Base-by-base conservation (phyloP, 2,113 vertebrate species). In the Thryonomys swinderianus region DNA sequence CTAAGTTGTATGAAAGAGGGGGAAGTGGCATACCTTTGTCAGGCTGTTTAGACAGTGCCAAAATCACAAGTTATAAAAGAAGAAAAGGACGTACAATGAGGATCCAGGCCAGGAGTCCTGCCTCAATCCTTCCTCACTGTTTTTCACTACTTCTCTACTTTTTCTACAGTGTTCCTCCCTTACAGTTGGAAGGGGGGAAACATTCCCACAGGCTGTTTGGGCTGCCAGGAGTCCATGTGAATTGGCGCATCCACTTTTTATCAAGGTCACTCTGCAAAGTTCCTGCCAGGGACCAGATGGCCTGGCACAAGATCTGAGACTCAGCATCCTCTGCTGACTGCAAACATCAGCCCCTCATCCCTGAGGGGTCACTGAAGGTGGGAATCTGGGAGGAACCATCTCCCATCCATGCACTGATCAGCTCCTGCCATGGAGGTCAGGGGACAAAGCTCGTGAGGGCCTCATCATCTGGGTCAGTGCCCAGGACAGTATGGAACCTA, bases 251-350 rank as follows among this genome's bases (percentile, higher is more conserved):
- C 78, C 61, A 85, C 73, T 90, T 73, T 74, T 66, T 88, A 73
- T 37, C 85, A 96, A 95, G 94, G 95, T 94, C 85, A 0, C 78
- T 69, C 67, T 88, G 16, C 27, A 86, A 62, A 81, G 57, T 37
- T n/a, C 23, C 76, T 92, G 95, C 96, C 97, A 97, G 96, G 48
- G 48, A 64, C 89, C 85, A 84, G 96, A 90, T 95, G 91, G 80
- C 96, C 83, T 97, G 97, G 97, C 96, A 87, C 0, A 48, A 96
- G 96, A 97, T 97, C 96, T 96, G 96, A 97, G 93, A 93, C 9
- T 93, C 34, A 34, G 93, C 90, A 81, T 73, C 88, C 67, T 94
- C 95, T 89, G 94, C 86, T 96, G 91, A 88, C 45, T 83, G 73
- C 82, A 96, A 93, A 96, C 61, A 97, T 82, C 85, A 96, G 90